Evolutionary conservation across 2,113 vertebrate species (phyloP), one percentile per base, ranked within the genome.

Genomic region (Tursiops truncatus): DNA sequence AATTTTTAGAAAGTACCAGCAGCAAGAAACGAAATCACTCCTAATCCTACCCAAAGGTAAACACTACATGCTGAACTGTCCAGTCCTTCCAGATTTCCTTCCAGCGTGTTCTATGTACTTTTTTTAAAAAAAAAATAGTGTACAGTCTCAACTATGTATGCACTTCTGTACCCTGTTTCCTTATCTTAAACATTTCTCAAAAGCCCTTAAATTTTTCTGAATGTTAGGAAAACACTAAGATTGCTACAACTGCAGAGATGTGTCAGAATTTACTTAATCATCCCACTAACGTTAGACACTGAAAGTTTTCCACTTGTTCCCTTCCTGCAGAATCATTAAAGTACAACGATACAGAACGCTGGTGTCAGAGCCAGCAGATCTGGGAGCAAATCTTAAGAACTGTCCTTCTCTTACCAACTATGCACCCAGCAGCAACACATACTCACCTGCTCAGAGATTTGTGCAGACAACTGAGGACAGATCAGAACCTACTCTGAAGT

Each of bases 11-110:
- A 86, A 86, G 50, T 23, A 88, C 8, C 85, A 91, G 79, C 65
- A 82, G 68, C 79, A 97, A 95, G 74, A 93, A 91, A 80, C 20
- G 70, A 84, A 84, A 90, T 23, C 65, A 87, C 65, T 94, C 36
- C 81, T 80, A 44, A 76, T 76, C 80, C 84, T 47, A 44, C 15
- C 70, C 71, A 91, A 73, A 94, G 82, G 93, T 84, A 95, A 95
- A 88, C 15, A 58, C 5, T 6, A 10, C 36, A 67, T 28, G 41
- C 47, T 41, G 62, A 84, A 14, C 33, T 58, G 58, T 74, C 67
- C 44, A 56, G 70, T 68, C 71, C 82, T 77, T 74, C 71, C 23
- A 17, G 36, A 83, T 58, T 65, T 74, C 58, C 65, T 88, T 87
- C 44, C 65, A 71, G n/a, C 28, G 60, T 71, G 80, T 76, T 79